Evolutionary conservation across 2,797 vertebrate species (phyloP).

Genomic region (Falco concolor): DNA sequence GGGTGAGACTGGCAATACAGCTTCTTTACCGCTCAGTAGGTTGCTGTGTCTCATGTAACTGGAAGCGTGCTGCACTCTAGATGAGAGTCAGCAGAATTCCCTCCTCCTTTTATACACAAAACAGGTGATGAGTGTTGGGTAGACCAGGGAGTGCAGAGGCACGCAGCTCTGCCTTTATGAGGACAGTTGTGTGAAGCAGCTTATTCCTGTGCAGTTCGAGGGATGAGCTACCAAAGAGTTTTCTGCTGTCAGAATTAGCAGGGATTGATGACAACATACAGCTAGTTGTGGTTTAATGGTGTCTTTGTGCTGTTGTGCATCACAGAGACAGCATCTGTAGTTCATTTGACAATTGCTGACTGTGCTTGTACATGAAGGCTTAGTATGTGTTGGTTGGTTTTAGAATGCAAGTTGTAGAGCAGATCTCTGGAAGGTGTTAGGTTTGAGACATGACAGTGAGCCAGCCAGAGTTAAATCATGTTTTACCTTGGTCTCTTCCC

Average conservation of each 20-base stretch:
- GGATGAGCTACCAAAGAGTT: not conserved
- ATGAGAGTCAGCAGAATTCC: not conserved
- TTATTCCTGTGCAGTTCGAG: not conserved
- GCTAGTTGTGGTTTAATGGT: not conserved
- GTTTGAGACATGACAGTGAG: not conserved
- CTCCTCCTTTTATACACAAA: not conserved
- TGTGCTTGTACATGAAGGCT: not conserved
- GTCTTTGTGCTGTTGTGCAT: not conserved
- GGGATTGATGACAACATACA: not conserved
- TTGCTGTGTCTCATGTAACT: rapidly evolving
- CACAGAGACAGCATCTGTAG: not conserved
- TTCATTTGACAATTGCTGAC: not conserved
- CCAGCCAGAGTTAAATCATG: not conserved
- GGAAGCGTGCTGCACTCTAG: not conserved
- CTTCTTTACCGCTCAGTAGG: not conserved
- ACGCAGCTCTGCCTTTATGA: not conserved
- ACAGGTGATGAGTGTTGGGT: not conserved
- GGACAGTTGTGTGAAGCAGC: rapidly evolving
- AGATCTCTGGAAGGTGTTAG: not conserved
- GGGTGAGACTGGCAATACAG: rapidly evolving
- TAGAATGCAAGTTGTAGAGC: too few relatives aligned
- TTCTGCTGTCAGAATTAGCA: not conserved
- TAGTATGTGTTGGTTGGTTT: not conserved
- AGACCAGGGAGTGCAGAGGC: not conserved
- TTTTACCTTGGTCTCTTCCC: not conserved